Conservation (phyloP, 2,888 invertebrate species). For the Dolichomitus sp. region DNA sequence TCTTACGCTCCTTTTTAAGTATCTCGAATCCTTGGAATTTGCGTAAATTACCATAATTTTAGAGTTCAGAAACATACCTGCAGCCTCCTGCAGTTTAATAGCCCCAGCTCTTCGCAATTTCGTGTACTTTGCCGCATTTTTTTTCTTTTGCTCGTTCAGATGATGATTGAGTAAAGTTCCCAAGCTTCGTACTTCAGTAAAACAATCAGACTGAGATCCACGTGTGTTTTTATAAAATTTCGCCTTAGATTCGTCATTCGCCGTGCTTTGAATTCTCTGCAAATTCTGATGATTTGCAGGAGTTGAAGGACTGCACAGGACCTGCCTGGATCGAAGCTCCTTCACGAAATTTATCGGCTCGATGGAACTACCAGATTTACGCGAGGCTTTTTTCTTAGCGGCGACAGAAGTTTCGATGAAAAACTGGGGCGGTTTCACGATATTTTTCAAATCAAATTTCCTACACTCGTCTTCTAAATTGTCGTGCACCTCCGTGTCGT, state of each 20-base stretch:
- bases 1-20: no score
- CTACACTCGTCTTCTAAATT: background rate
- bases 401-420: background rate
- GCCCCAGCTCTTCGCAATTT: constrained; percentile 25
- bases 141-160: constrained; percentile 14
- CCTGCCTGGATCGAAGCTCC: constrained; percentile 62
- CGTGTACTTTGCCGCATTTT: background rate
- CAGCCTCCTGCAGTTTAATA: constrained; percentile 32
- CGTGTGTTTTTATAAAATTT: background rate
- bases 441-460: background rate
- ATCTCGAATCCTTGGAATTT: no score
- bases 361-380: background rate
- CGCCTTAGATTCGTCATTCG: background rate
- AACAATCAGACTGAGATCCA: background rate
- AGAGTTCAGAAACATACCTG: constrained; percentile 37
- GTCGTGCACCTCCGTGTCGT: constrained; percentile 15
- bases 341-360: constrained; percentile 44
- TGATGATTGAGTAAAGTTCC: constrained; percentile 46
- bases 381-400: background rate
- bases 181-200: constrained; percentile 12
- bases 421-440: background rate
- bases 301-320: constrained; percentile 45
- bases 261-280: background rate
- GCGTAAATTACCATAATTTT: background rate
- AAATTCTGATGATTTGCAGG: background rate